phyloP scores from a whole-genome alignment of 2,113 vertebrate genomes.

The Hippolais icterina region DNA sequence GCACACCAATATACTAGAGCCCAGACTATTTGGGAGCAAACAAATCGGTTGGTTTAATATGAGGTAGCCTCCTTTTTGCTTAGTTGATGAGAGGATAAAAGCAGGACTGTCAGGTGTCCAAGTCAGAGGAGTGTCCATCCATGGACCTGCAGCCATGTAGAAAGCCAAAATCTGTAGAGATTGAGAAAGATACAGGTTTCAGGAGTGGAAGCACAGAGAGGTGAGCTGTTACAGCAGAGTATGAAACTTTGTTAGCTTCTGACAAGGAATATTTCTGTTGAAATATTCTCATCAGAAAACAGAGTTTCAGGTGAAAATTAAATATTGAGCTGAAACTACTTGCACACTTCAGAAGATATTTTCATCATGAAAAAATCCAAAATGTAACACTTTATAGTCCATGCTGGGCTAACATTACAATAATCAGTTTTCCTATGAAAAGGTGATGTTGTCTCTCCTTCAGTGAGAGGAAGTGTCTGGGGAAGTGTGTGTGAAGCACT shows the following conservation, averaged over 20 bases:
- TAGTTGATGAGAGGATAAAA: not conserved
- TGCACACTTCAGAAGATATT: not conserved
- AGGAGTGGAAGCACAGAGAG: not conserved
- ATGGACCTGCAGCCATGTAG: not conserved
- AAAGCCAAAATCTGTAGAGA: not conserved
- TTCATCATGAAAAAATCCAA: not conserved
- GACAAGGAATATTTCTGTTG: not conserved
- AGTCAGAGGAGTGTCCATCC: not conserved
- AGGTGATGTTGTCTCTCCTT: not conserved
- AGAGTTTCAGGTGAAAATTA: not conserved
- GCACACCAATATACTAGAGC: not conserved
- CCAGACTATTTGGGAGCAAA: not conserved
- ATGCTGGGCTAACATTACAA: rapidly evolving
- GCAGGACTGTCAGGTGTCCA: not conserved
- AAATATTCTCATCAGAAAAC: not conserved
- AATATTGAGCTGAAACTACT: not conserved
- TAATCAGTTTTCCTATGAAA: not conserved
- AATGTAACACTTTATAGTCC: not conserved
- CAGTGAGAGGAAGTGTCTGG: not conserved
- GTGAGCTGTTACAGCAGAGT: not conserved
- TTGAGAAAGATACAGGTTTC: not conserved
- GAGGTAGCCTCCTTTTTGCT: not conserved
- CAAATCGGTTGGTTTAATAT: not conserved
- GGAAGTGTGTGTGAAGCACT: not conserved
- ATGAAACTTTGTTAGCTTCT: not conserved